phyloP scores from a whole-genome alignment of 2,113 vertebrate species.

The Mesembrinibis cayennensis region DNA sequence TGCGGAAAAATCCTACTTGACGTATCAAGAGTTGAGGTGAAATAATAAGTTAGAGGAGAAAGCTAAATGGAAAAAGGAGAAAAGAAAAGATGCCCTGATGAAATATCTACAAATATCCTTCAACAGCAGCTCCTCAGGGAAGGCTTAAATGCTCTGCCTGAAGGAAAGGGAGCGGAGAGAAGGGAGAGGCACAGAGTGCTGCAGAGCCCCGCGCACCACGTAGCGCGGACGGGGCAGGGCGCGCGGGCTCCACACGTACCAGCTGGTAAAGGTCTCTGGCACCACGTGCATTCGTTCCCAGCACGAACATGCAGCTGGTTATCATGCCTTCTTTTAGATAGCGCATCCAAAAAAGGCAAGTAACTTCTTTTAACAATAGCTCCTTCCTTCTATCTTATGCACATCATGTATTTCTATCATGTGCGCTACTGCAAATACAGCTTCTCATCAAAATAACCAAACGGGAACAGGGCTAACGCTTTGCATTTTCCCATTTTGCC shows the following conservation, averaged over 20 bases:
- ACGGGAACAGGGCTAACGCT: background rate
- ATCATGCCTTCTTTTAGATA: background rate
- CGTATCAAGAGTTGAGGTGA: background rate
- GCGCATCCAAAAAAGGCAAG: background rate
- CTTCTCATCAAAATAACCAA: background rate
- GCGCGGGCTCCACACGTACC: rapidly evolving
- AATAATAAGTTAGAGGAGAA: background rate
- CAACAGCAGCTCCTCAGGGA: background rate
- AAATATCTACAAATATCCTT: background rate
- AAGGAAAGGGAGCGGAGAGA: background rate
- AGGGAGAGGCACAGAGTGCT: too few species aligned
- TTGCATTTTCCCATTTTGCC: background rate
- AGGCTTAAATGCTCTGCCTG: background rate
- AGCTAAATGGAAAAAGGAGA: background rate
- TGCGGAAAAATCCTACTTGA: background rate
- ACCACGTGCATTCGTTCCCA: background rate
- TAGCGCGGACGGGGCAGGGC: rapidly evolving
- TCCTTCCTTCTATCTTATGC: background rate
- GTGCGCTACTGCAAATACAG: background rate
- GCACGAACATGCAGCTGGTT: background rate
- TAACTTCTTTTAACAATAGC: background rate
- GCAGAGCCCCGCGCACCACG: background rate
- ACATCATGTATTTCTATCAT: too few species aligned
- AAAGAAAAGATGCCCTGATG: background rate
- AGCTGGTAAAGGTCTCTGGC: background rate